phyloP scores from a whole-genome alignment of 2,888 invertebrate genomes.

The Drosophila pseudotalamancana region DNA sequence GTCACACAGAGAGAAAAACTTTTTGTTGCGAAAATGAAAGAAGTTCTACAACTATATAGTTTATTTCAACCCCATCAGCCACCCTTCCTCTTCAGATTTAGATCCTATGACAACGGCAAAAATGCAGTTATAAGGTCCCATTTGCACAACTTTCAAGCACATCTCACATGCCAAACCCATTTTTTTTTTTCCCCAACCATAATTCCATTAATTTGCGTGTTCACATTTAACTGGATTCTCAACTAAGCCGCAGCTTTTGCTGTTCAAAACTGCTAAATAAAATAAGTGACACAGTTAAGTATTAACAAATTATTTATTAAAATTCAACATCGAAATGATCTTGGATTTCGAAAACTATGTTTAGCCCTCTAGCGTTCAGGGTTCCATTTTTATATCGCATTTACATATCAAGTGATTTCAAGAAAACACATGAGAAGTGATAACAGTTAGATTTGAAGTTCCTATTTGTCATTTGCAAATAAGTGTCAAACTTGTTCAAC shows the following conservation, averaged over 20 bases:
- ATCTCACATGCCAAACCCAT: constrained; percentile 60
- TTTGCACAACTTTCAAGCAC: constrained; percentile 57
- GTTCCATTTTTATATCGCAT: not conserved
- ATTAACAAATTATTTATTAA: too few relatives aligned
- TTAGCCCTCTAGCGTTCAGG: too few relatives aligned
- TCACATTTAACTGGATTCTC: constrained; percentile 59
- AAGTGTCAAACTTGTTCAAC: not conserved
- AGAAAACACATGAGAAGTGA: too few relatives aligned
- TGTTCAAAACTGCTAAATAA: constrained; percentile 12
- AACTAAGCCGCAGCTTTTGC: constrained; percentile 41
- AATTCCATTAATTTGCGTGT: constrained; percentile 70
- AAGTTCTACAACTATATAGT: constrained; percentile 73
- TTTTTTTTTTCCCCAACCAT: constrained; percentile 47
- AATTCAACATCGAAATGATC: too few relatives aligned
- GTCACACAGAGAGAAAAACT: constrained; percentile 47
- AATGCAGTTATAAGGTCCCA: constrained; percentile 47
- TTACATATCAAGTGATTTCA: too few relatives aligned
- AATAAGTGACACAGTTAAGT: too few relatives aligned
- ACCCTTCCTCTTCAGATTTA: not conserved
- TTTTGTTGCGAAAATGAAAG: constrained; percentile 72
- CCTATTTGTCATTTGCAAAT: not conserved
- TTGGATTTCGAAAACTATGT: too few relatives aligned
- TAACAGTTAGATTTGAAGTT: too few relatives aligned
- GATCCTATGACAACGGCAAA: constrained; percentile 41
- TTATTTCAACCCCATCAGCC: constrained; percentile 18